These are phyloP conservation scores for Agrypnus murinus DNA, from an alignment of 2,888 invertebrate genomes.

Conservation along the genomic window DNA sequence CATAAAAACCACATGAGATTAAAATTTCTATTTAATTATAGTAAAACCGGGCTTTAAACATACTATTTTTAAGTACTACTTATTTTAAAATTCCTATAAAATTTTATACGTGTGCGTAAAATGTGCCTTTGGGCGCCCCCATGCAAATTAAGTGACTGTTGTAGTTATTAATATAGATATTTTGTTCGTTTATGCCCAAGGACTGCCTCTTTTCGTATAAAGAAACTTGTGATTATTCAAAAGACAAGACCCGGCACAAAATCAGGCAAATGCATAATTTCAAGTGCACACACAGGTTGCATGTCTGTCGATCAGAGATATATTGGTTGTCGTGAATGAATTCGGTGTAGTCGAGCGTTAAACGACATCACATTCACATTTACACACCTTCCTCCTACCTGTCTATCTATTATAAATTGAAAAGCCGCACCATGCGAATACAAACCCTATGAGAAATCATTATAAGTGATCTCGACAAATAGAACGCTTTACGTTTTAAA, in stretches of 20 bases:
- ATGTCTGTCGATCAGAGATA: conserved; percentile 36
- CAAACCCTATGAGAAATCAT: conserved; percentile 31
- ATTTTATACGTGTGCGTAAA: not conserved
- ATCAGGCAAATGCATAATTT: conserved; percentile 41
- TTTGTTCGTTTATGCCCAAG: conserved; percentile 37
- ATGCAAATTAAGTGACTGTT: conserved; percentile 6
- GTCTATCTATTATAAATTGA: conserved; percentile 26
- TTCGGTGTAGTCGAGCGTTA: conserved; percentile 37
- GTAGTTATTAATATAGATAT: conserved; percentile 1
- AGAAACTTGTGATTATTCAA: conserved; percentile 27
- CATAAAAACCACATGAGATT: too few species aligned
- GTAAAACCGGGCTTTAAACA: too few species aligned
- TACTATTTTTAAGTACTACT: not conserved
- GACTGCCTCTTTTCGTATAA: conserved; percentile 36
- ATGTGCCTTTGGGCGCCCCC: conserved; percentile 4
- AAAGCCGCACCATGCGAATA: conserved; percentile 20
- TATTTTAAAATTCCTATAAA: conserved; percentile 2
- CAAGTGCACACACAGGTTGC: conserved; percentile 29
- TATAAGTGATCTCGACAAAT: conserved; percentile 26
- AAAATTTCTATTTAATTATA: too few species aligned
- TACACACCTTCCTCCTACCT: conserved; percentile 35
- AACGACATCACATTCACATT: conserved; percentile 19
- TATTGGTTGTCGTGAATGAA: conserved; percentile 32
- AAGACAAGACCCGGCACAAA: too few species aligned
- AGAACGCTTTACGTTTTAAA: too few species aligned